phyloP scores from a whole-genome alignment of 2,888 invertebrate genomes.

The Agrochola circellaris region DNA sequence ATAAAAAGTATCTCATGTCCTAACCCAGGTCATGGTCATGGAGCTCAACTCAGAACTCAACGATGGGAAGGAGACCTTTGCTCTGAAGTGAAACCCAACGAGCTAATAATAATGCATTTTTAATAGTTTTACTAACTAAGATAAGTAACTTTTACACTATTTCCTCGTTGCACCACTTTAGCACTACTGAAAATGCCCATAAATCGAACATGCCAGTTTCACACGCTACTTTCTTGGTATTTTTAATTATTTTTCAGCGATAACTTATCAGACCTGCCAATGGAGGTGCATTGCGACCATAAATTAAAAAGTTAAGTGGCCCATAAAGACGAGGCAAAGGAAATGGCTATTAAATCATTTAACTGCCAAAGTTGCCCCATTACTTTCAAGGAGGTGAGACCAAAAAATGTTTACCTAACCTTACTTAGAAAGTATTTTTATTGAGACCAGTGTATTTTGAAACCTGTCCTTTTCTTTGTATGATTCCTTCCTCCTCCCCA shows the following conservation, averaged over 20 bases:
- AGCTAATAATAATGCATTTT: no score
- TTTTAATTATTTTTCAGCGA: slow-evolving; percentile 52
- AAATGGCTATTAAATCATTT: slow-evolving; percentile 80
- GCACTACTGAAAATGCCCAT: not conserved
- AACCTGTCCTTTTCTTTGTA: not conserved
- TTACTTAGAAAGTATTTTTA: slow-evolving; percentile 25
- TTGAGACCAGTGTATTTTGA: slow-evolving; percentile 8
- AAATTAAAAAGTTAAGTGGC: slow-evolving; percentile 82
- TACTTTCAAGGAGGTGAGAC: slow-evolving; percentile 70
- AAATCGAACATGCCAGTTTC: slow-evolving; percentile 16
- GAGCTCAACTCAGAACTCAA: no score
- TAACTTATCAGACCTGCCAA: slow-evolving; percentile 34
- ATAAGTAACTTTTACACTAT: not conserved
- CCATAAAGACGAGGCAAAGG: slow-evolving; percentile 74
- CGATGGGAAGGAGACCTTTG: no score
- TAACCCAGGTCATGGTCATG: no score
- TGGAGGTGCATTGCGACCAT: slow-evolving; percentile 69
- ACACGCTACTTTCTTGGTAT: slow-evolving; percentile 15
- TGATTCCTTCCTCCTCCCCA: not conserved
- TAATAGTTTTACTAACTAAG: no score
- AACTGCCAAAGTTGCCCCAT: slow-evolving; percentile 78
- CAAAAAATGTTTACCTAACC: slow-evolving; percentile 62
- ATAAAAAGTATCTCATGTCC: no score
- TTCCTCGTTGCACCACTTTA: not conserved
- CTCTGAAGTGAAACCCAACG: no score